Evolutionary conservation across 2,797 vertebrate species (phyloP).

Genomic region (Chrosomus eos): DNA sequence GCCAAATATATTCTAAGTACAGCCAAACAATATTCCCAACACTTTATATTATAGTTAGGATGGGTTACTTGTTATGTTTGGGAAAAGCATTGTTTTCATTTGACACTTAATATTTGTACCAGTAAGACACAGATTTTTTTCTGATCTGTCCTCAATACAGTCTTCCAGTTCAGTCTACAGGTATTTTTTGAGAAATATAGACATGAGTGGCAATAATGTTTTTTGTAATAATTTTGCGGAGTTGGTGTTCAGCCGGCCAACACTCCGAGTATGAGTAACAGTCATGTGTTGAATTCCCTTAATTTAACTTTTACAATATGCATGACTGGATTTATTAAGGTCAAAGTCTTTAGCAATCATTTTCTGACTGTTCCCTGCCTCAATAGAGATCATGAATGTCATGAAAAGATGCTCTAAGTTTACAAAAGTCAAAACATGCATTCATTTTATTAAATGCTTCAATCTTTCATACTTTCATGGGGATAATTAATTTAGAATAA

Average conservation of each 20-base stretch:
- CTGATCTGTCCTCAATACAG: neutral
- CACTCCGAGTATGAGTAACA: neutral
- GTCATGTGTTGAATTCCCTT: neutral
- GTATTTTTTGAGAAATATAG: neutral
- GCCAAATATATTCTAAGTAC: neutral
- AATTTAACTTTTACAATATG: neutral
- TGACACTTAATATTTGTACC: too few species aligned
- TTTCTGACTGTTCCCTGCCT: neutral
- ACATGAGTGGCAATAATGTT: too few species aligned
- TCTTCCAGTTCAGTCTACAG: too few species aligned
- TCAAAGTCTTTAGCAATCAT: constrained; percentile 3
- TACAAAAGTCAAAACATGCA: too few species aligned
- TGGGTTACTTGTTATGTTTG: neutral
- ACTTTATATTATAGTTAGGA: neutral
- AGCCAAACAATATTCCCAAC: neutral
- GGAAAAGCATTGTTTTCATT: neutral
- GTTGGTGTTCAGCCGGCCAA: neutral
- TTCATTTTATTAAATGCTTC: neutral
- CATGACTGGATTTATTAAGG: neutral
- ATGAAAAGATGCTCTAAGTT: too few species aligned
- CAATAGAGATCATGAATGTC: neutral
- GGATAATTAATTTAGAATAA: neutral
- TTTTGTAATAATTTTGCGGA: neutral
- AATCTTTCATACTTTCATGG: neutral
- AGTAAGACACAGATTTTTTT: neutral